phyloP scores from a whole-genome alignment of 2,888 invertebrate genomes.

The Blastobasis adustella region DNA sequence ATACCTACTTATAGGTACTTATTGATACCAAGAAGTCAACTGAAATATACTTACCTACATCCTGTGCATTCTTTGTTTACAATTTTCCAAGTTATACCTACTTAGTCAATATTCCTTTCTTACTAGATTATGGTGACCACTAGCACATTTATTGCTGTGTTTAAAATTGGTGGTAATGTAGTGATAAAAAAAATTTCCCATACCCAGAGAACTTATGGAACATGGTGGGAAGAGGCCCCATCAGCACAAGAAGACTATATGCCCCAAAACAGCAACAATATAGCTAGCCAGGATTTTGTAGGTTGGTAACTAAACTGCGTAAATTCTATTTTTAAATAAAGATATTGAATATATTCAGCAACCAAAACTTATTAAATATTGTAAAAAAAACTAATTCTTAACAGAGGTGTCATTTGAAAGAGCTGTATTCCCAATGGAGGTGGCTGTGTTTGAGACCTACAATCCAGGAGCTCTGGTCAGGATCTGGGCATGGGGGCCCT shows the following conservation, averaged over 20 bases:
- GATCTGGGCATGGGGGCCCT: constrained; percentile 79
- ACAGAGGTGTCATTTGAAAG: constrained; percentile 80
- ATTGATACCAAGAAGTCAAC: too few relatives aligned
- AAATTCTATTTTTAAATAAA: neutral
- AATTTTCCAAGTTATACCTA: too few relatives aligned
- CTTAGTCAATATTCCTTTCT: too few relatives aligned
- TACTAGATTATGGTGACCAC: too few relatives aligned
- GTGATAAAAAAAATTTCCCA: constrained; percentile 4
- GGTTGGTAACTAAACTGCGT: constrained; percentile 63
- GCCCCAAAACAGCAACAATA: constrained; percentile 79
- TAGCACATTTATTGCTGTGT: too few relatives aligned
- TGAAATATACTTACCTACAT: too few relatives aligned
- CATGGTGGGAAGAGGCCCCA: constrained; percentile 89
- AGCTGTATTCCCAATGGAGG: constrained; percentile 79
- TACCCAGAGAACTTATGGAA: constrained; percentile 85
- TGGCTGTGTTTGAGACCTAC: constrained; percentile 88
- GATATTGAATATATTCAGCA: too few relatives aligned
- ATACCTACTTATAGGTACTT: too few relatives aligned
- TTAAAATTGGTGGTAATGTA: too few relatives aligned
- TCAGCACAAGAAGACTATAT: constrained; percentile 81
- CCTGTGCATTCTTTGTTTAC: too few relatives aligned
- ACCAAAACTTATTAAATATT: neutral
- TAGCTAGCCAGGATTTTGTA: constrained; percentile 86
- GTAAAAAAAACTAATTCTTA: neutral
- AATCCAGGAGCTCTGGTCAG: constrained; percentile 89